These are phyloP conservation scores for Erebia palarica DNA, from an alignment of 2,888 invertebrate genomes.

Conservation along the genomic window DNA sequence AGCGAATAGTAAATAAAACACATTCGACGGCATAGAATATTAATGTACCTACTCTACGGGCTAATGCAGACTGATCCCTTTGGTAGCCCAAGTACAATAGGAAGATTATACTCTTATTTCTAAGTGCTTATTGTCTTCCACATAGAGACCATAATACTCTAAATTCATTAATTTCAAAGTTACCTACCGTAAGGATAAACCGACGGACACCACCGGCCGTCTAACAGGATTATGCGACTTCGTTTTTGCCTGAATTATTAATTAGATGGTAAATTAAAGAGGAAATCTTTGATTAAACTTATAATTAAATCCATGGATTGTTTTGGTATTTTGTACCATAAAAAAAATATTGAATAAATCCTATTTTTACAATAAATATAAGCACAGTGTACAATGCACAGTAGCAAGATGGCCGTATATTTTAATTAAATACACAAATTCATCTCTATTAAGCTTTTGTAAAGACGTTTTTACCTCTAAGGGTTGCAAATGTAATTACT, in stretches of 20 bases:
- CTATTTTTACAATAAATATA: no score
- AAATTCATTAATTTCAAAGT: conserved; percentile 22
- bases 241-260: conserved; percentile 69
- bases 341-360: neutral
- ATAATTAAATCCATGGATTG: conserved; percentile 31
- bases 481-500: conserved; percentile 73
- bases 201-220: conserved; percentile 51
- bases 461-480: conserved; percentile 32
- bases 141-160: conserved; percentile 28
- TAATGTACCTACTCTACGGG: conserved; percentile 60
- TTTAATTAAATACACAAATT: conserved; percentile 28
- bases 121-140: conserved; percentile 20
- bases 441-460: conserved; percentile 20
- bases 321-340: neutral
- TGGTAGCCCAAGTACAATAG: conserved; percentile 38
- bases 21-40: conserved; percentile 75
- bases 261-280: conserved; percentile 46
- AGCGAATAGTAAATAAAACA: conserved; percentile 60
- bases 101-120: conserved; percentile 22
- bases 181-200: conserved; percentile 38
- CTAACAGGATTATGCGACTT: conserved; percentile 70
- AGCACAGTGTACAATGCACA: no score
- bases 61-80: conserved; percentile 66
- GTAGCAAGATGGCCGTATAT: neutral
- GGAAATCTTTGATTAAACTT: conserved; percentile 39